Conservation (phyloP, 2,113 vertebrate genomes). For the Plecotus auritus region DNA sequence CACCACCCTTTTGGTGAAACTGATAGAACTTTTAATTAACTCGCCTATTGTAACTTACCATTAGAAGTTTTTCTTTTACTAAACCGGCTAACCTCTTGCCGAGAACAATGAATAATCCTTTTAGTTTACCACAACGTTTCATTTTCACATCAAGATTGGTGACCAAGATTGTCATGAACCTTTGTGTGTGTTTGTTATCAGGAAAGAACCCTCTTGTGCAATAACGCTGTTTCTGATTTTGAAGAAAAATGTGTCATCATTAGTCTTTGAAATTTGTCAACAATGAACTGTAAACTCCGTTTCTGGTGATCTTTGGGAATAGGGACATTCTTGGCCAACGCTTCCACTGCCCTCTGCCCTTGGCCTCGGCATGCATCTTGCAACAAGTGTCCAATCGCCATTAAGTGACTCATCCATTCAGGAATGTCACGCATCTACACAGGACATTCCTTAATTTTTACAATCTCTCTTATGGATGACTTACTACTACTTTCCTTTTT, state of each 20-base stretch:
- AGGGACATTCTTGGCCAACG: neutral
- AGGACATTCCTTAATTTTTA: neutral
- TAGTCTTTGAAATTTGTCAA: neutral
- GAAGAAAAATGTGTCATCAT: neutral
- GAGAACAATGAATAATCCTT: conserved; percentile 4
- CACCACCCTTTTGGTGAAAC: neutral
- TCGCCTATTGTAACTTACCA: neutral
- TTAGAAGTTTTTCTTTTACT: conserved; percentile 33
- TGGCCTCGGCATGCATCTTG: neutral
- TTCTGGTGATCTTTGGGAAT: neutral
- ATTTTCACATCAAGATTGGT: neutral
- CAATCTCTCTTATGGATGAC: neutral
- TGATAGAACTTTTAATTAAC: conserved; percentile 14
- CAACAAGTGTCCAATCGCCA: neutral
- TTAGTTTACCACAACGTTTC: neutral
- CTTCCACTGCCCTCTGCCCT: neutral
- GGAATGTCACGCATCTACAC: no score
- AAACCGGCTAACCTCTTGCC: conserved; percentile 14
- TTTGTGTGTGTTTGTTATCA: neutral
- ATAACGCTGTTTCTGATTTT: neutral
- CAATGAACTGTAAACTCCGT: neutral
- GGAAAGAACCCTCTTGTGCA: neutral
- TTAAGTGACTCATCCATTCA: neutral
- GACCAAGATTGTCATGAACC: neutral
- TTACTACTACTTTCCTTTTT: neutral